These are phyloP conservation scores for Acinonyx jubatus DNA, from an alignment of 2,113 vertebrate species.

Conservation along the genomic window DNA sequence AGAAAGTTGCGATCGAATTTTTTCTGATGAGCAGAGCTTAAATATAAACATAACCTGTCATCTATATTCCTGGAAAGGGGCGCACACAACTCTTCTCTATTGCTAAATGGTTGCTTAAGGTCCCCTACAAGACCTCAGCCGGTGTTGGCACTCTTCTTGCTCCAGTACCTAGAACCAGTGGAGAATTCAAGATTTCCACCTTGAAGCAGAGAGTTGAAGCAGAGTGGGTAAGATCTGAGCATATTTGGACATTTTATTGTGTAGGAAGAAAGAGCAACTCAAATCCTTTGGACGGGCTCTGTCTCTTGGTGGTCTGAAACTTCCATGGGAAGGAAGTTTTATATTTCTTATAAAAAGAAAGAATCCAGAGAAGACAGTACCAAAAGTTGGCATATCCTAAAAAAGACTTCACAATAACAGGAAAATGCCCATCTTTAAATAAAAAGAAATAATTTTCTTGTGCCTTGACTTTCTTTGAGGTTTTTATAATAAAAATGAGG, in stretches of 20 bases:
- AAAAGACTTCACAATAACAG: neutral
- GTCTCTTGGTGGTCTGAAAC: neutral
- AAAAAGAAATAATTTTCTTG: constrained; percentile 25
- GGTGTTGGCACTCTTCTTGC: neutral
- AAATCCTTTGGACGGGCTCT: neutral
- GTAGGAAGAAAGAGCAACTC: neutral
- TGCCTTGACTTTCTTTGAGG: constrained; percentile 10
- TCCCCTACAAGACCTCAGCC: neutral
- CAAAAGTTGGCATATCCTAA: neutral
- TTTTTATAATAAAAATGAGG: constrained; percentile 45
- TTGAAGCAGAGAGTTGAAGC: neutral
- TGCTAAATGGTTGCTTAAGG: neutral
- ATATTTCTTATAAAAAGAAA: constrained; percentile 31
- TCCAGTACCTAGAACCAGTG: neutral
- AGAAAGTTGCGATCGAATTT: neutral
- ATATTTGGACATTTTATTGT: neutral
- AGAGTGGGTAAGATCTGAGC: neutral
- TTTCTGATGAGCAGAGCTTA: neutral
- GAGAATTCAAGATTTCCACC: neutral
- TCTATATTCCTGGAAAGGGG: neutral
- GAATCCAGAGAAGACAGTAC: neutral
- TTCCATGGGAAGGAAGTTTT: neutral
- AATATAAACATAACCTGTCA: neutral
- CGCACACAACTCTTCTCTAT: neutral
- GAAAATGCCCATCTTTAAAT: constrained; percentile 26